Conservation (phyloP, 2,113 vertebrate species). For the Antechinus stuartii region DNA sequence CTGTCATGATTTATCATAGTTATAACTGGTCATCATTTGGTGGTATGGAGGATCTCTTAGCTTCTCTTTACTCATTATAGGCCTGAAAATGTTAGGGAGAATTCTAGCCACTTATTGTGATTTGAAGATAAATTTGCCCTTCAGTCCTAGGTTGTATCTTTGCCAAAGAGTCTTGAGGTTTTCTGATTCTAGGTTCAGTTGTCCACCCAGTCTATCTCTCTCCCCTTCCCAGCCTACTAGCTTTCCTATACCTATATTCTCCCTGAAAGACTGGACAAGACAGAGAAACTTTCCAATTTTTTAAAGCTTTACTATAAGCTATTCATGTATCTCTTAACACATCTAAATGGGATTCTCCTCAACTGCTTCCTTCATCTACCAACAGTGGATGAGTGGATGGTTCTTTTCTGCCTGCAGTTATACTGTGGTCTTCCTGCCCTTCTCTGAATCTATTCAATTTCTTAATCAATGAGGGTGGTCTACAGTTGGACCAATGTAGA, state of each 20-base stretch:
- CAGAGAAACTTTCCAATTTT: neutral
- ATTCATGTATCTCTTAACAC: neutral
- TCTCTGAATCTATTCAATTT: neutral
- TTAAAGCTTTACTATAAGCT: neutral
- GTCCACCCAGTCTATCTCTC: neutral
- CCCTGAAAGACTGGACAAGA: neutral
- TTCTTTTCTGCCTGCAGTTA: neutral
- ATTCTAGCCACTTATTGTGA: neutral
- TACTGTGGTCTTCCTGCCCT: neutral
- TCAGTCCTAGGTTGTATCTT: neutral
- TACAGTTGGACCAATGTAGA: neutral
- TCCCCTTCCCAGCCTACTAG: neutral
- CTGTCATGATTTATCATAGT: neutral
- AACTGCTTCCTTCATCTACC: neutral
- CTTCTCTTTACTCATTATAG: neutral
- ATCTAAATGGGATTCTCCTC: neutral
- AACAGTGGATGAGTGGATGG: neutral
- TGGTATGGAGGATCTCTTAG: neutral
- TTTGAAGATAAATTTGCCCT: neutral
- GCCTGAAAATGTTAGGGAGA: neutral
- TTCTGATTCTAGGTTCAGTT: neutral
- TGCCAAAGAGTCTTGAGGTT: neutral
- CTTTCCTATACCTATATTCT: neutral
- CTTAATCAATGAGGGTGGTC: neutral
- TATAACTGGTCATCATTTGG: neutral